Conservation (phyloP, 2,113 vertebrate species). For the Antigone vipio region DNA sequence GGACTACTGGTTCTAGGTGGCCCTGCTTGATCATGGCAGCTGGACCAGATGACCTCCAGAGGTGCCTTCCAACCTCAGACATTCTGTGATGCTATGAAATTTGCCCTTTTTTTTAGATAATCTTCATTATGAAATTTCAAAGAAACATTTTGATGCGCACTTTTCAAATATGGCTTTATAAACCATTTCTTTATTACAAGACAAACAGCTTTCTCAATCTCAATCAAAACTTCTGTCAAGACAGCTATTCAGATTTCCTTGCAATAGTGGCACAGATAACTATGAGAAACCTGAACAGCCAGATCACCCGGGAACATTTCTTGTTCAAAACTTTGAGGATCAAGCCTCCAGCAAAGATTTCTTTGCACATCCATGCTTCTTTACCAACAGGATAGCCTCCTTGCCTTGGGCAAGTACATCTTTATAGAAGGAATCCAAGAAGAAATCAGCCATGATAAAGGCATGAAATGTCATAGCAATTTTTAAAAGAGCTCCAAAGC, state of each 20-base stretch:
- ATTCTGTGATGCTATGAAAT: not conserved
- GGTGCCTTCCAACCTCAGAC: not conserved
- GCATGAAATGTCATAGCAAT: not conserved
- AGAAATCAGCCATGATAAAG: not conserved
- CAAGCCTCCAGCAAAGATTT: not conserved
- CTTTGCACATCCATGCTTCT: not conserved
- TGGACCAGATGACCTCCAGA: not conserved
- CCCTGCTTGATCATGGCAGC: not conserved
- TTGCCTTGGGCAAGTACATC: not conserved
- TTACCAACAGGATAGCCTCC: not conserved
- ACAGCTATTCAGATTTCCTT: not conserved
- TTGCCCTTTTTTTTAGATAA: not conserved
- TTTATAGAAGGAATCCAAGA: not conserved
- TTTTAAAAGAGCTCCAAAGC: not conserved
- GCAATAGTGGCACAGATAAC: accelerated
- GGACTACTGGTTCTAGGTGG: not conserved
- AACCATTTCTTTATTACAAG: not conserved
- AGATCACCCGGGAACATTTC: not conserved
- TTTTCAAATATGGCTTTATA: not conserved
- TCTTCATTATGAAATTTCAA: not conserved
- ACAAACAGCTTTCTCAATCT: not conserved
- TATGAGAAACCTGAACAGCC: not conserved
- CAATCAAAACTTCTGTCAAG: not conserved
- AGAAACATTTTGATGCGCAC: not conserved
- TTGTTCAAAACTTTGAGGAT: not conserved